Percentiles rank a stretch among this genome's conserved stretches.
These are phyloP conservation scores for Toxotes jaculatrix DNA, from an alignment of 2,113 vertebrate genomes.

Conservation along the genomic window DNA sequence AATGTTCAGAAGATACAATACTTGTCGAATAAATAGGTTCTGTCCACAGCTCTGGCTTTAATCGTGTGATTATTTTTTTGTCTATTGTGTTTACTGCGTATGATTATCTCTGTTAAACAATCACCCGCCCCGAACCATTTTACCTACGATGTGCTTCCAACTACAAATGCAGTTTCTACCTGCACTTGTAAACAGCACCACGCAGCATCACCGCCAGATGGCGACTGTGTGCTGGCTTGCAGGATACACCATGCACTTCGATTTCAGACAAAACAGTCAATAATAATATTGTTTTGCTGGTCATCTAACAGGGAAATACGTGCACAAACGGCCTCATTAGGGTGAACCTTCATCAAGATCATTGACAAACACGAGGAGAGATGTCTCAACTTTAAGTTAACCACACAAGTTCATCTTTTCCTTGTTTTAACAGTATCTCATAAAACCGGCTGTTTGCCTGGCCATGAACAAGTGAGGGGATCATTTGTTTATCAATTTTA, in stretches of 20 bases:
- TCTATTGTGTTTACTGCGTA: not conserved
- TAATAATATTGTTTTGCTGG: slow-evolving; percentile 81
- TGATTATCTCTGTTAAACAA: not conserved
- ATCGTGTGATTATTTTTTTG: not conserved
- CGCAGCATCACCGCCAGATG: slow-evolving; percentile 78
- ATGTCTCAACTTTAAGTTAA: slow-evolving; percentile 79
- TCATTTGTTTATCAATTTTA: slow-evolving; percentile 18
- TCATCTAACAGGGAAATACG: slow-evolving; percentile 50
- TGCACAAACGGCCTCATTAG: slow-evolving; percentile 53
- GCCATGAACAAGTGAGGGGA: slow-evolving; percentile 29
- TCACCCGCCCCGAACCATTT: not conserved
- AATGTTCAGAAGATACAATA: not conserved
- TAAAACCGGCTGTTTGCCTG: slow-evolving; percentile 68
- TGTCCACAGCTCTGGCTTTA: not conserved
- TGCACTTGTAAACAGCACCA: slow-evolving; percentile 70
- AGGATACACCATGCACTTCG: slow-evolving; percentile 83
- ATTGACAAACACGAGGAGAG: slow-evolving; percentile 56
- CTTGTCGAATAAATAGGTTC: not conserved
- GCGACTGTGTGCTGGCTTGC: slow-evolving; percentile 70
- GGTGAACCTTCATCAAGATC: slow-evolving; percentile 33
- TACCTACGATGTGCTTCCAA: slow-evolving; percentile 24
- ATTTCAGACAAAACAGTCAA: slow-evolving; percentile 82
- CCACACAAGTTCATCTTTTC: slow-evolving; percentile 85
- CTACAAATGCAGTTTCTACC: slow-evolving; percentile 31
- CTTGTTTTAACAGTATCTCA: slow-evolving; percentile 86